Conservation (phyloP, 2,888 invertebrate species). For the Ernsta delagoae region DNA sequence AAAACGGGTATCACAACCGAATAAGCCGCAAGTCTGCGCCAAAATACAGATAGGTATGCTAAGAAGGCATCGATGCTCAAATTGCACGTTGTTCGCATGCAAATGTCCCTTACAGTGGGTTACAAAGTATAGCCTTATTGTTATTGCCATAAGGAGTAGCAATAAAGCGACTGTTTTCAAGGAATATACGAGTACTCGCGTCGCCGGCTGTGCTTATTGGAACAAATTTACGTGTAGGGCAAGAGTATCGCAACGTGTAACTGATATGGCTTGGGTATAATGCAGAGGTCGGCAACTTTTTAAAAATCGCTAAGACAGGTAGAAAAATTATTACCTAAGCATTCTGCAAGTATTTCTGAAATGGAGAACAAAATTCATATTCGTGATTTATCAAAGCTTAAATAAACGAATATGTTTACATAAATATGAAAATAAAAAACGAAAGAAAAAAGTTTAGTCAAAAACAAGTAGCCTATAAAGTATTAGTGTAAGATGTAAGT, state of each 20-base stretch:
- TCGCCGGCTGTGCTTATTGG: slow-evolving; percentile 3
- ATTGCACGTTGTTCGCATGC: slow-evolving; percentile 22
- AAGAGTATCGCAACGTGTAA: slow-evolving; percentile 15
- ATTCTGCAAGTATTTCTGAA: not conserved
- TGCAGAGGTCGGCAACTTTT: slow-evolving; percentile 3
- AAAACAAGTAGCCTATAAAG: no score
- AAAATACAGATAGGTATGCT: slow-evolving; percentile 18
- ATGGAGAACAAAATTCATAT: not conserved
- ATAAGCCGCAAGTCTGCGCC: slow-evolving; percentile 3
- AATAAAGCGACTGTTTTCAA: not conserved
- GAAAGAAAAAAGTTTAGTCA: no score
- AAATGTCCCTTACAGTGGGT: slow-evolving; percentile 16
- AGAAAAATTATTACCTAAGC: not conserved
- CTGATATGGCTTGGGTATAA: not conserved
- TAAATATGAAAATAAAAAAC: no score
- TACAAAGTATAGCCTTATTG: slow-evolving; percentile 15
- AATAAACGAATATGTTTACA: no score
- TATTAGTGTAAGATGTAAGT: no score
- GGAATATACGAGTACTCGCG: not conserved
- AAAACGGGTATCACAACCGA: not conserved
- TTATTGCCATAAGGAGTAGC: not conserved
- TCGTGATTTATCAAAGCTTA: not conserved
- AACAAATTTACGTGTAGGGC: slow-evolving; percentile 12
- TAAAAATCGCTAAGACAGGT: not conserved
- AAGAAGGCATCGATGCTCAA: slow-evolving; percentile 20